Evolutionary conservation across 2,888 invertebrate species (phyloP), one percentile per base, ranked within the genome.

Genomic region (Cantharis rustica): DNA sequence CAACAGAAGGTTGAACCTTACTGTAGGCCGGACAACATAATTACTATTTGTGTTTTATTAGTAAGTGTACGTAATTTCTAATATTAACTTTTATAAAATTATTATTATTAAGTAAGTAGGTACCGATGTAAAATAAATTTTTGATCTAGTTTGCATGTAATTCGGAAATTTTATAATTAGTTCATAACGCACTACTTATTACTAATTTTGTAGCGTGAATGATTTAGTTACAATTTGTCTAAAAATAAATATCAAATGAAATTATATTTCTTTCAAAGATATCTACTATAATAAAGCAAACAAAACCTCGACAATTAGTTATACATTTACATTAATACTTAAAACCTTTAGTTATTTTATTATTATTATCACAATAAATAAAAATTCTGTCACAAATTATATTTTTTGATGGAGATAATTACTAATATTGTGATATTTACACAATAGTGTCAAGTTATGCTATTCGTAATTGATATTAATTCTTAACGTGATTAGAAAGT

Each of bases 181-280:
- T 68, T 47, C 77, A 77, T 79, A 76, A 78, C 81, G 81, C 81
- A 82, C 81, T 82, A 81, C 80, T 82, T 82, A 82, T 81, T 79
- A 78, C 81, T 82, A 82, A 82, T 82, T 82, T 80, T 77, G 77
- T 81, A 80, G 78, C 80, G 79, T 80, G 80, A 80, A 80, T 80
- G 80, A 79, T 79, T 70, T 61, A 61, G 23, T 66, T 66, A 47
- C 47, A 47, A 47, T 47, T 47, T 47, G 47, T 47, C 47, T 47
- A 47, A 47, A 47, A 47, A 47, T 47, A 47, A 47, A 47, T 47
- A 47, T 47, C n/a, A 47, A 47, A 47, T 47, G 13, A 47, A 47
- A 47, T 47, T 47, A 47, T 47, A n/a, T 47, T 47, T 47, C 47
- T 47, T 47, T 47, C n/a, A 47, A 47, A 47, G 47, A 47, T 47